Evolutionary conservation across 2,888 invertebrate species (phyloP).

Genomic region (Tipula vernalis): DNA sequence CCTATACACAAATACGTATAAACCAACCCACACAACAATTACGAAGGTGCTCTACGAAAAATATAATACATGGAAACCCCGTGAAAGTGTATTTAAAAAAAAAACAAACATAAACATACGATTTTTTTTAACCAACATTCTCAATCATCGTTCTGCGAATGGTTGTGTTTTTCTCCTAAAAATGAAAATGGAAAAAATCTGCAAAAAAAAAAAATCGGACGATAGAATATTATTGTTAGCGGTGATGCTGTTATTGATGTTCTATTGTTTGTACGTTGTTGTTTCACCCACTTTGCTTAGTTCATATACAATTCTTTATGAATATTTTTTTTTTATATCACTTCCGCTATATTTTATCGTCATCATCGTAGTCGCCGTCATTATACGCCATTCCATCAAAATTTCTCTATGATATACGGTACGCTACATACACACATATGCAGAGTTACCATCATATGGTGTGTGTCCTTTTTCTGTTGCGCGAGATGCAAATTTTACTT

Average conservation of each 20-base stretch:
- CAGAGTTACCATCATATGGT: not conserved
- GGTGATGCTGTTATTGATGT: slow-evolving; percentile 4
- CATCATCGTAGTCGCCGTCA: not conserved
- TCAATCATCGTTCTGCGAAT: not conserved
- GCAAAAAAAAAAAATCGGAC: not conserved
- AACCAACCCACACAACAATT: not conserved
- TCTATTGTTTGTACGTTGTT: not conserved
- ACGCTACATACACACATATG: not conserved
- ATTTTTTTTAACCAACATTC: not conserved
- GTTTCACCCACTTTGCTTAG: not conserved
- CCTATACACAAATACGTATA: not conserved
- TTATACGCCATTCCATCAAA: not conserved
- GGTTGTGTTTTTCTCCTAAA: not conserved
- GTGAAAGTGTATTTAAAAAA: not conserved
- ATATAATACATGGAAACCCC: not conserved
- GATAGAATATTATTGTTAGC: not conserved
- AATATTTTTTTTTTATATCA: not conserved
- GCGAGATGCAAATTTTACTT: not conserved
- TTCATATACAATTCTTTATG: not conserved
- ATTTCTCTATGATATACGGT: not conserved
- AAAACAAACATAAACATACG: not conserved
- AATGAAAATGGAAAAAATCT: not conserved
- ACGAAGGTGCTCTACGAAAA: not conserved
- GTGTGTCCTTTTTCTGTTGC: not conserved
- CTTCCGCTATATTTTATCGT: slow-evolving; percentile 4